Conservation (phyloP, 2,888 invertebrate species). For the Cotesia congregata region DNA sequence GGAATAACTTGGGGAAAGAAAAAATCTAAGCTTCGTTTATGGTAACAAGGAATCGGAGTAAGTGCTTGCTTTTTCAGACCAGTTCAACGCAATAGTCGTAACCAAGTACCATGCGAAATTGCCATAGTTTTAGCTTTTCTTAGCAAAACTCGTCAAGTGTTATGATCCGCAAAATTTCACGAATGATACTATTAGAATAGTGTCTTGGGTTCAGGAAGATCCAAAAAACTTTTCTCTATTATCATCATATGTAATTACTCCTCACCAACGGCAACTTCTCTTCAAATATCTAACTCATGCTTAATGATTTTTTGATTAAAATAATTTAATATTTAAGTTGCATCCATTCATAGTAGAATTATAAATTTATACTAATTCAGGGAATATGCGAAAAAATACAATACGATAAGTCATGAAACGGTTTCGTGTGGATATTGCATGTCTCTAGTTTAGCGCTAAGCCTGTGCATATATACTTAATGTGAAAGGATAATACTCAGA, state of each 20-base stretch:
- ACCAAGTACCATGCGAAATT: slow-evolving; percentile 4
- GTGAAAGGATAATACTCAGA: slow-evolving; percentile 7
- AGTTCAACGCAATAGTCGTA: slow-evolving; percentile 1
- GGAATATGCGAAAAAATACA: too few species aligned
- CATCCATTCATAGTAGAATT: too few species aligned
- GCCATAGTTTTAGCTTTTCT: slow-evolving; percentile 13
- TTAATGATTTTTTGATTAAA: too few species aligned
- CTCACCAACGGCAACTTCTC: neutral
- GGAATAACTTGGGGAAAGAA: slow-evolving; percentile 45
- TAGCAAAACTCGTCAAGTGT: slow-evolving; percentile 16
- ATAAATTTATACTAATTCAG: too few species aligned
- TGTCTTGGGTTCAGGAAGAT: slow-evolving; percentile 2
- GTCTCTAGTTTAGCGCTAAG: neutral
- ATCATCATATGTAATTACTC: neutral
- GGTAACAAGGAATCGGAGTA: slow-evolving; percentile 52
- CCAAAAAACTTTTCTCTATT: neutral
- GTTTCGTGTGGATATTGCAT: slow-evolving; percentile 27
- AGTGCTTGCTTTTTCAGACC: slow-evolving; percentile 44
- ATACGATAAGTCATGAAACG: slow-evolving; percentile 14
- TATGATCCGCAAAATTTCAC: slow-evolving; percentile 1
- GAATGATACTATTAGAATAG: neutral
- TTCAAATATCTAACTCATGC: too few species aligned
- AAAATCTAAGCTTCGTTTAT: slow-evolving; percentile 46
- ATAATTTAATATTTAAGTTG: too few species aligned
- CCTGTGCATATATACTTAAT: neutral